Percentiles rank a stretch among this genome's conserved stretches.
These are phyloP conservation scores for Lepidostoma basale DNA, from an alignment of 1,140 invertebrate genomes.

Conservation along the genomic window DNA sequence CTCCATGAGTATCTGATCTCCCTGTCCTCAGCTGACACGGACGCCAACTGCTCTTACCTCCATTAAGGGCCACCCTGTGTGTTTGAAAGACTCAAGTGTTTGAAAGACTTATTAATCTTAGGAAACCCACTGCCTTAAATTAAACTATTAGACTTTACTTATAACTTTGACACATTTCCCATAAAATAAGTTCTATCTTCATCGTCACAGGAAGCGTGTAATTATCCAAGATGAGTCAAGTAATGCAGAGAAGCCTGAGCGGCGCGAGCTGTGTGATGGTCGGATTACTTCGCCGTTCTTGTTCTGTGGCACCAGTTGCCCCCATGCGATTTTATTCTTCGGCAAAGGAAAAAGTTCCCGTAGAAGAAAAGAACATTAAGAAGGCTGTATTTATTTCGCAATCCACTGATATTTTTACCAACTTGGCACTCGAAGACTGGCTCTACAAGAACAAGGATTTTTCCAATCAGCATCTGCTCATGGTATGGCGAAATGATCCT, in stretches of 20 bases:
- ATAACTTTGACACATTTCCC: conserved; percentile 43
- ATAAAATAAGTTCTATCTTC: conserved; percentile 26
- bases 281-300: conserved; percentile 52
- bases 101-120: conserved; percentile 37
- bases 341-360: conserved; percentile 20
- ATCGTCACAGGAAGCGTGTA: background rate
- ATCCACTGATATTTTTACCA: conserved; percentile 86
- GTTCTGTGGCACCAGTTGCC: conserved; percentile 38
- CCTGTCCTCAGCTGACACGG: conserved; percentile 74
- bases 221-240: conserved; percentile 56
- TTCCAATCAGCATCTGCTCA: conserved; percentile 77
- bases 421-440: conserved; percentile 95
- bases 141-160: conserved; percentile 36
- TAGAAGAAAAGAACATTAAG: conserved; percentile 62
- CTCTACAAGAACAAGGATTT: conserved; percentile 87
- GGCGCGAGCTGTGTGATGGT: conserved; percentile 52
- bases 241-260: conserved; percentile 54
- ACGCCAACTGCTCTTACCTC: conserved; percentile 52
- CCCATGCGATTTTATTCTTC: background rate
- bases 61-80: conserved; percentile 46
- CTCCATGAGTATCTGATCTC: conserved; percentile 85
- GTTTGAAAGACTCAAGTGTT: conserved; percentile 29
- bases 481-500: conserved; percentile 91
- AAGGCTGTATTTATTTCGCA: conserved; percentile 92
- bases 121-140: conserved; percentile 9